Percentiles rank a stretch among this genome's conserved stretches.
Evolutionary conservation across 2,888 invertebrate species (phyloP).

Genomic region (Tetramorium bicarinatum): DNA sequence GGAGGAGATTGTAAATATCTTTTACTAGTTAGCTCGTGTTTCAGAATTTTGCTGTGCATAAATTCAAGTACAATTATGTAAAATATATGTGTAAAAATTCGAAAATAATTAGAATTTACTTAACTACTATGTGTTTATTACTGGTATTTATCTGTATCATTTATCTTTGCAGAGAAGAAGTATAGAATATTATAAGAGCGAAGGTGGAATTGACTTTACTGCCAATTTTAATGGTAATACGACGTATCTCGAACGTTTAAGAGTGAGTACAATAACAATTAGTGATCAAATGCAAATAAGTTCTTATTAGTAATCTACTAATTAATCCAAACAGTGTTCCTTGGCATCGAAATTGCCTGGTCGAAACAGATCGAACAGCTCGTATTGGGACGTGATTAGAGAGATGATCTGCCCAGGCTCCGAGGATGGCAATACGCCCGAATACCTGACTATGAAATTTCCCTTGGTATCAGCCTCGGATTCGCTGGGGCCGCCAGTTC

Average conservation of each 20-base stretch:
- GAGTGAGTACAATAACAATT: conserved; percentile 85
- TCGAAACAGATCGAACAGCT: conserved; percentile 92
- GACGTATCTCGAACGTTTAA: conserved; percentile 94
- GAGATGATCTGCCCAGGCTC: conserved; percentile 92
- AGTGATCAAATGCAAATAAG: neutral
- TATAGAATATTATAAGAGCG: conserved; percentile 93
- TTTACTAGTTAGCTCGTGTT: neutral
- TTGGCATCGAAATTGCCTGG: conserved; percentile 93
- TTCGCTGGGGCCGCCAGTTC: conserved; percentile 90
- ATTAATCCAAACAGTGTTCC: conserved; percentile 87
- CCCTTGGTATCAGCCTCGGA: conserved; percentile 91
- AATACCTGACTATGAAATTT: conserved; percentile 90
- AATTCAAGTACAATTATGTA: neutral
- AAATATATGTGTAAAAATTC: neutral
- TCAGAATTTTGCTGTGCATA: neutral
- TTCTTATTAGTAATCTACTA: conserved; percentile 7
- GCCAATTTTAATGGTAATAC: conserved; percentile 91
- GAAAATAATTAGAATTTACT: conserved; percentile 11
- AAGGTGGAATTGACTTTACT: conserved; percentile 90
- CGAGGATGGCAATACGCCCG: conserved; percentile 88
- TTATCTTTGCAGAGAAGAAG: conserved; percentile 89
- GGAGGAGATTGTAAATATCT: conserved; percentile 90
- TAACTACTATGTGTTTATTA: neutral
- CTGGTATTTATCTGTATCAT: conserved; percentile 10
- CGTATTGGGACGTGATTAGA: conserved; percentile 93